Evolutionary conservation across 2,888 invertebrate species (phyloP).

Genomic region (Timema podura): DNA sequence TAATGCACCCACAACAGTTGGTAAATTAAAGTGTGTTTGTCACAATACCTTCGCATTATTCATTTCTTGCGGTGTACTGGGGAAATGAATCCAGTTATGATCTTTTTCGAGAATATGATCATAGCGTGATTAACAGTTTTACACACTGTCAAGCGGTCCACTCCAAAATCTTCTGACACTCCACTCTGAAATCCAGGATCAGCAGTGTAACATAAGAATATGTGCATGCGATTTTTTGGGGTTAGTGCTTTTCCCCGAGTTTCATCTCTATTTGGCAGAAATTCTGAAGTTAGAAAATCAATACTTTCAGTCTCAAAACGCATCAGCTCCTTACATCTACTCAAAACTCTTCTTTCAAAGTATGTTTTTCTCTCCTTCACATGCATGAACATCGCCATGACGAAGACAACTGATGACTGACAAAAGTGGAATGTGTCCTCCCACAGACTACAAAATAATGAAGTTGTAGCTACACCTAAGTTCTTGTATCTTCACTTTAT

Average conservation of each 20-base stretch:
- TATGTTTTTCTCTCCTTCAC: background rate
- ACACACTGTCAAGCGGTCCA: background rate
- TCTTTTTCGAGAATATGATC: background rate
- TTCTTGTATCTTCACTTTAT: too few species aligned
- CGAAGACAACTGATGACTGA: too few species aligned
- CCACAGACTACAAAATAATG: too few species aligned
- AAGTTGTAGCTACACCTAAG: too few species aligned
- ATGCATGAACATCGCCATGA: background rate
- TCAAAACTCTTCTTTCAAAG: background rate
- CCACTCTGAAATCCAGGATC: conserved; percentile 1
- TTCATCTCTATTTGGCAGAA: background rate
- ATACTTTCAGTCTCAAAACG: conserved; percentile 5
- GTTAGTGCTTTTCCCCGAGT: background rate
- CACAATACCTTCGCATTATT: background rate
- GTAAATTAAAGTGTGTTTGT: background rate
- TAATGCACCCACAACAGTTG: too few species aligned
- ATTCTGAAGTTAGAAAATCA: background rate
- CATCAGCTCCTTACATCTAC: background rate
- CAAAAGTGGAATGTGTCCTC: too few species aligned
- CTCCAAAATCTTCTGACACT: background rate
- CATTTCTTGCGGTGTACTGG: background rate
- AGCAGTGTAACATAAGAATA: background rate
- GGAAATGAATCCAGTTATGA: background rate
- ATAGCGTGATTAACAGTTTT: background rate
- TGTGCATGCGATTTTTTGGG: background rate